Percentiles rank a stretch among this genome's conserved stretches.
Conservation (phyloP, 2,113 vertebrate genomes). For the Rhinichthys klamathensis region DNA sequence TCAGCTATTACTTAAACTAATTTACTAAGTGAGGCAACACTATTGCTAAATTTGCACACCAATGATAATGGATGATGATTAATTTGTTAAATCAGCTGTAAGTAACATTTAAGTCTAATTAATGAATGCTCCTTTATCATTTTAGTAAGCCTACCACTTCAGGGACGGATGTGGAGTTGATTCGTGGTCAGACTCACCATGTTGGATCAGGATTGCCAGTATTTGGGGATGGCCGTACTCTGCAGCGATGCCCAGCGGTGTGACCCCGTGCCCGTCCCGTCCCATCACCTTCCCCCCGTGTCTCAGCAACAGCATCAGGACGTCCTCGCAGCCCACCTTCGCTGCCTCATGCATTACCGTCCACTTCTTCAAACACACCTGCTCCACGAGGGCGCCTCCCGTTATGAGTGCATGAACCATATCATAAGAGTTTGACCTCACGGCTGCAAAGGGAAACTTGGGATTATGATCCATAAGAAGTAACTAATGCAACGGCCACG, state of each 20-base stretch:
- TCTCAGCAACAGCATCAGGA: slow-evolving; percentile 79
- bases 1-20: no score
- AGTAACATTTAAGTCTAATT: no score
- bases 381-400: slow-evolving; percentile 79
- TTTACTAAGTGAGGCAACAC: no score
- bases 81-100: no score
- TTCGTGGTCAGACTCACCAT: slow-evolving; percentile 67
- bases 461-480: background rate
- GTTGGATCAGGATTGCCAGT: slow-evolving; percentile 83
- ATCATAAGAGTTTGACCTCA: slow-evolving; percentile 78
- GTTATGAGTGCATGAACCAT: slow-evolving; percentile 79
- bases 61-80: no score
- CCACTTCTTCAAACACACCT: slow-evolving; percentile 81
- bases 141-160: no score
- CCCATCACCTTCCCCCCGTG: slow-evolving; percentile 76
- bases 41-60: no score
- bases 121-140: no score
- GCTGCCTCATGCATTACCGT: slow-evolving; percentile 86
- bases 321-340: slow-evolving; percentile 80
- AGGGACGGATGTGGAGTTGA: background rate
- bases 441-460: slow-evolving; percentile 68
- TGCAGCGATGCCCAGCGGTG: slow-evolving; percentile 80
- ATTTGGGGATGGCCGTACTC: slow-evolving; percentile 80
- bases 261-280: slow-evolving; percentile 80
- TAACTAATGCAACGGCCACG: background rate